phyloP scores from a whole-genome alignment of 2,797 vertebrate species.

The Eulemur coronatus region DNA sequence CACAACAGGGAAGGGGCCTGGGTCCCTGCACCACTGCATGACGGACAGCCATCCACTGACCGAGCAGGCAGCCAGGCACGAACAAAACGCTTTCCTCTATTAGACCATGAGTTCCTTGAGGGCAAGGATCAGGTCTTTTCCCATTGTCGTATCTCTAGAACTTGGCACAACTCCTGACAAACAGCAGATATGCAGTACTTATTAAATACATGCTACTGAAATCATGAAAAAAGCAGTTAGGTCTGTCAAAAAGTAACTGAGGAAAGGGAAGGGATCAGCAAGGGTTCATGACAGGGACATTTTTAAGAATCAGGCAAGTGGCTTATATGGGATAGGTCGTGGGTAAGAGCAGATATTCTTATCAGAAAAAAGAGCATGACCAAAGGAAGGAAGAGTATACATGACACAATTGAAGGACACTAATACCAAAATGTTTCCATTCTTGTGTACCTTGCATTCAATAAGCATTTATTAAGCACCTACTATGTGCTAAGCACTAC shows the following conservation, averaged over 20 bases:
- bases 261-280: neutral
- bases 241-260: neutral
- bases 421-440: neutral
- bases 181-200: neutral
- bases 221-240: neutral
- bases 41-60: too few species aligned
- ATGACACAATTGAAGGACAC: neutral
- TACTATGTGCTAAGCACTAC: too few species aligned
- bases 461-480: neutral
- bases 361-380: neutral
- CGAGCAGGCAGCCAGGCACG: neutral
- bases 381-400: neutral
- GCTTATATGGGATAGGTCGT: neutral
- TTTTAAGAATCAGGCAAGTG: neutral
- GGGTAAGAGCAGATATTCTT: neutral
- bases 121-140: neutral
- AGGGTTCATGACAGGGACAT: neutral
- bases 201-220: neutral
- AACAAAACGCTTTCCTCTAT: neutral
- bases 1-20: neutral
- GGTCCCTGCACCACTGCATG: neutral
- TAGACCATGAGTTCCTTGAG: neutral
- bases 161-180: neutral
- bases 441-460: neutral
- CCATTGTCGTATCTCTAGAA: neutral